phyloP scores from a whole-genome alignment of 1,140 invertebrate genomes.

The Caenorhabditis brenneri region DNA sequence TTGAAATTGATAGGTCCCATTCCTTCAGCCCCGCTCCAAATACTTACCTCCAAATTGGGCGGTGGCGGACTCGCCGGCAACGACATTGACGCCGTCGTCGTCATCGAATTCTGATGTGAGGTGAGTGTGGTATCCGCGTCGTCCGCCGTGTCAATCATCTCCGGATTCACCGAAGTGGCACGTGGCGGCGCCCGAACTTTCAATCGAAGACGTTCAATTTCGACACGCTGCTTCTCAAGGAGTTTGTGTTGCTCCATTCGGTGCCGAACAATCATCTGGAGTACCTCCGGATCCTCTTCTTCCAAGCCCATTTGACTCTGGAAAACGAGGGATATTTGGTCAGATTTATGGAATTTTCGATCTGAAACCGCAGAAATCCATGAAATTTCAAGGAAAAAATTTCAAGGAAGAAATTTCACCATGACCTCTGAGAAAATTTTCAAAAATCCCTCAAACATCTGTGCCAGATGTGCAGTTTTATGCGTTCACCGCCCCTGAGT shows the following conservation, averaged over 20 bases:
- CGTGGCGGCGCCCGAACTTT: neutral
- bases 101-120: neutral
- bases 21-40: too few species aligned
- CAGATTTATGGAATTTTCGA: neutral
- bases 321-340: neutral
- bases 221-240: constrained; percentile 36
- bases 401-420: too few species aligned
- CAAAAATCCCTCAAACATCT: neutral
- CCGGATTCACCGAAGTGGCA: constrained; percentile 26
- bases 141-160: neutral
- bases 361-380: too few species aligned
- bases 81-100: constrained; percentile 9
- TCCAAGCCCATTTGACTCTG: constrained; percentile 26
- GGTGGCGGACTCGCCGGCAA: constrained; percentile 50
- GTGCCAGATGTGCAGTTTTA: neutral
- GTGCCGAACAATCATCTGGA: constrained; percentile 37
- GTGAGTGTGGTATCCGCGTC: neutral
- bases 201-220: constrained; percentile 30
- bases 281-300: constrained; percentile 41
- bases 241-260: constrained; percentile 26
- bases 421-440: too few species aligned
- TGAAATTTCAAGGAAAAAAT: neutral
- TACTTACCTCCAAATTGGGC: constrained; percentile 14
- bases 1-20: too few species aligned
- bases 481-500: too few species aligned